Evolutionary conservation across 1,140 invertebrate genomes (phyloP).

Genomic region (Bombus vancouverensis): DNA sequence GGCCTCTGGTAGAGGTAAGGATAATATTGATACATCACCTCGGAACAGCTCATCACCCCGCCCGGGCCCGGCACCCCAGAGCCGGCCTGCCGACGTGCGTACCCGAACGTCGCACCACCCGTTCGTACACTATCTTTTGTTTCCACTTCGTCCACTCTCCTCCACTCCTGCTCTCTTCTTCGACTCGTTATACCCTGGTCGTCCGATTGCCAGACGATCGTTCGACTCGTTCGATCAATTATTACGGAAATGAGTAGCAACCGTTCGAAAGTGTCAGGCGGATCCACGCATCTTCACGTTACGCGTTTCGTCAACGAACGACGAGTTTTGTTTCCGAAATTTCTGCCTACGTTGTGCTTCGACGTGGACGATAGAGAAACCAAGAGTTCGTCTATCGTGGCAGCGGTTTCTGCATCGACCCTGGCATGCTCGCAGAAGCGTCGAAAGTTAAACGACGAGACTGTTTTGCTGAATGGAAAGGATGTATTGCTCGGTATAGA

Average conservation of each 20-base stretch:
- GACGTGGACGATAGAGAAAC: not conserved
- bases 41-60: constrained; percentile 85
- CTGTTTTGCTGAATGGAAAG: no score
- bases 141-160: constrained; percentile 73
- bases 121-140: constrained; percentile 73
- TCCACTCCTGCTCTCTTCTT: constrained; percentile 1
- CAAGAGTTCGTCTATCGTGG: no score
- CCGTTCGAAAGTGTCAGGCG: not conserved
- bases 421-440: no score
- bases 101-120: constrained; percentile 81
- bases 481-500: no score
- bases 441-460: no score
- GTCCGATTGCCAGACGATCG: not conserved
- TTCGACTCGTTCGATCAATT: not conserved
- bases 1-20: constrained; percentile 84
- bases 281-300: constrained; percentile 20
- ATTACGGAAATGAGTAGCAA: not conserved
- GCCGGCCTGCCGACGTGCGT: constrained; percentile 81
- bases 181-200: not conserved
- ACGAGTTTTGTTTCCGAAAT: not conserved
- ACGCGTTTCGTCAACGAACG: not conserved
- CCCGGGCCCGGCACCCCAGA: constrained; percentile 81
- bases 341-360: not conserved
- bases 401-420: no score
- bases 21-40: constrained; percentile 86